Percentiles rank a stretch among this genome's conserved stretches.
Evolutionary conservation across 2,797 vertebrate genomes (phyloP).

Genomic region (Tamandua tetradactyla): DNA sequence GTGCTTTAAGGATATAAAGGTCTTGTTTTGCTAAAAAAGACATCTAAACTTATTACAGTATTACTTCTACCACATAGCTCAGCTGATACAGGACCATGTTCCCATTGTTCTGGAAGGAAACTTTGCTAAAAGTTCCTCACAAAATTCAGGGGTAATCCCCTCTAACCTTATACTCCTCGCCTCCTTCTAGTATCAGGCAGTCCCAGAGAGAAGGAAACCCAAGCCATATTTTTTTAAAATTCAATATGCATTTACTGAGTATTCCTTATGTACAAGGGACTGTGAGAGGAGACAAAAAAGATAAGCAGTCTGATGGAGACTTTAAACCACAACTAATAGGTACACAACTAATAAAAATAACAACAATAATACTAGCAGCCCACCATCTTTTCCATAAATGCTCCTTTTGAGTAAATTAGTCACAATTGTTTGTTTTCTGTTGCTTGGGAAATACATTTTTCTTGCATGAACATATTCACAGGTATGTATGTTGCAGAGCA

Average conservation of each 20-base stretch:
- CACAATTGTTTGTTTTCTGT: too few relatives aligned
- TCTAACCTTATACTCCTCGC: not conserved
- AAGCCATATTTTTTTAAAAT: not conserved
- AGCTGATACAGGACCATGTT: not conserved
- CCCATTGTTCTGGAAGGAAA: not conserved
- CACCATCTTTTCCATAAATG: not conserved
- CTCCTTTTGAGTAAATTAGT: too few relatives aligned
- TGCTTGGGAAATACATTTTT: not conserved
- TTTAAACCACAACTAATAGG: too few relatives aligned
- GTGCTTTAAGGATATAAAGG: constrained; percentile 12
- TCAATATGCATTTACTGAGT: not conserved
- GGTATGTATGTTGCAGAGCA: not conserved
- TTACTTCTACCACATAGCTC: not conserved
- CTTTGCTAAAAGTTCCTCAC: not conserved
- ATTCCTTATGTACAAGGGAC: not conserved
- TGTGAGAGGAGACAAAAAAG: constrained; percentile 15
- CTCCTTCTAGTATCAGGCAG: not conserved
- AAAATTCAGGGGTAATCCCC: not conserved
- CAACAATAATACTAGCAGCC: not conserved
- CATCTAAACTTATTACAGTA: not conserved
- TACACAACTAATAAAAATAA: constrained; percentile 12
- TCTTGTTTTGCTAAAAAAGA: not conserved
- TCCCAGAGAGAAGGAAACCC: not conserved
- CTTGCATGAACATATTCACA: not conserved
- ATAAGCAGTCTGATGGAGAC: not conserved